These are phyloP conservation scores for Drosophila lacertosa DNA, from an alignment of 1,140 invertebrate species.

Conservation along the genomic window DNA sequence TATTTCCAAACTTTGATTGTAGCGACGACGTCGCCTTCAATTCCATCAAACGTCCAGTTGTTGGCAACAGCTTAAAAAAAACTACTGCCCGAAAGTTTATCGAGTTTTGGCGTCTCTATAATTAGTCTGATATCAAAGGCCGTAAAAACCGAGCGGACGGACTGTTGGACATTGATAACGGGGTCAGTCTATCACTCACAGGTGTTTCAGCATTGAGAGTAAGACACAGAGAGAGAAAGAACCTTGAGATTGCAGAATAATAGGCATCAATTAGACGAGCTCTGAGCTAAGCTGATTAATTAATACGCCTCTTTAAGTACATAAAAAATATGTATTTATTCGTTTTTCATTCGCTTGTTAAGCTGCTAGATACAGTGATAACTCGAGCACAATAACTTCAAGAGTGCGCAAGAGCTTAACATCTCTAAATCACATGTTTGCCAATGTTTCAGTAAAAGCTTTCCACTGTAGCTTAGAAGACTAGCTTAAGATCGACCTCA, in stretches of 20 bases:
- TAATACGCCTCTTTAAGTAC: conserved; percentile 1
- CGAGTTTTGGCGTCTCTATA: conserved; percentile 53
- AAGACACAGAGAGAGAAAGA: not conserved
- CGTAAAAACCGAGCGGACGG: conserved; percentile 42
- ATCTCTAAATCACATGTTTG: no score
- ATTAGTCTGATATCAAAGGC: conserved; percentile 79
- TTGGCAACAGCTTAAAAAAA: conserved; percentile 25
- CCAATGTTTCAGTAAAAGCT: no score
- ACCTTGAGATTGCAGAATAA: conserved; percentile 2
- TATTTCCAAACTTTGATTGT: conserved; percentile 31
- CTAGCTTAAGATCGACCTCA: no score
- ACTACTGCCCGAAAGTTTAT: conserved; percentile 44
- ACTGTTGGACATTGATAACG: conserved; percentile 26
- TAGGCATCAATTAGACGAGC: conserved; percentile 45
- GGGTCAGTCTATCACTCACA: conserved; percentile 50
- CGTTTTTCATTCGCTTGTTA: not conserved
- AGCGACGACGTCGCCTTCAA: conserved; percentile 40
- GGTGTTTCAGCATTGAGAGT: conserved; percentile 22
- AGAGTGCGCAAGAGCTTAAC: no score
- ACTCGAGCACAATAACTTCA: no score
- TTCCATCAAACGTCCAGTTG: conserved; percentile 75
- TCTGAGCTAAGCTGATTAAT: conserved; percentile 52
- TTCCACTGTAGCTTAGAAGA: no score
- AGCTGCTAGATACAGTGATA: not conserved
- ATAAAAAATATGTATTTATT: conserved; percentile 9